These are phyloP conservation scores for Autographa pulchrina DNA, from an alignment of 2,888 invertebrate genomes.

Conservation along the genomic window DNA sequence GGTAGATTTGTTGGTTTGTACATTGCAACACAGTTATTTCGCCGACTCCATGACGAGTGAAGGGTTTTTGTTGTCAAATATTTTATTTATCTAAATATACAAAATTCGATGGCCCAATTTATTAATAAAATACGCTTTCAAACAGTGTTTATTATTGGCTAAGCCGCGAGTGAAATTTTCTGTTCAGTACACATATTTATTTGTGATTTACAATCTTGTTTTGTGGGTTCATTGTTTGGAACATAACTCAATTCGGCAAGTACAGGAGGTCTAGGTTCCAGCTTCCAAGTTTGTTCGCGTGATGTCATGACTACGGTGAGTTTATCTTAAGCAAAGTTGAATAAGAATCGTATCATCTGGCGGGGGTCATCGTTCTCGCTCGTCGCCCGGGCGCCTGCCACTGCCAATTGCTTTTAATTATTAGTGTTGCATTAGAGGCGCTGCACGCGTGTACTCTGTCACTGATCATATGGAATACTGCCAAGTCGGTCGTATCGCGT, in stretches of 20 bases:
- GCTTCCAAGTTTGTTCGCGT: conserved; percentile 62
- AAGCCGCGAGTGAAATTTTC: conserved; percentile 26
- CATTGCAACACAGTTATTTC: conserved; percentile 49
- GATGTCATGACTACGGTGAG: conserved; percentile 81
- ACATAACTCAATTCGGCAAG: conserved; percentile 39
- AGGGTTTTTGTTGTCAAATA: conserved; percentile 65
- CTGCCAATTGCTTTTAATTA: conserved; percentile 78
- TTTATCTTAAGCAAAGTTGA: conserved; percentile 58
- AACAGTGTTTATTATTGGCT: conserved; percentile 12
- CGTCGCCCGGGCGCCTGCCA: conserved; percentile 65
- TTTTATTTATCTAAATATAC: conserved; percentile 45
- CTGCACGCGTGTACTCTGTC: conserved; percentile 63
- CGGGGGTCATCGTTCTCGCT: conserved; percentile 76
- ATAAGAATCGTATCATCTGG: conserved; percentile 54
- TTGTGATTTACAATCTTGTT: conserved; percentile 46
- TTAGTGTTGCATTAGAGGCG: conserved; percentile 63
- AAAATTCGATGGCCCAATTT: conserved; percentile 21
- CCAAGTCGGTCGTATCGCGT: conserved; percentile 81
- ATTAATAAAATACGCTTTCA: conserved; percentile 11
- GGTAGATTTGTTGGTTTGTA: background rate
- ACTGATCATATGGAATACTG: conserved; percentile 78
- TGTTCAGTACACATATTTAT: conserved; percentile 32
- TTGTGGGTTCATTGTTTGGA: conserved; percentile 63
- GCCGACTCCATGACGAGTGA: conserved; percentile 45
- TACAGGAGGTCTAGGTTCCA: conserved; percentile 63